A percentile compares a stretch with the other conserved stretches of the same genome.
Evolutionary conservation across 2,797 vertebrate species (phyloP).

Genomic region (Taenioides sp.): DNA sequence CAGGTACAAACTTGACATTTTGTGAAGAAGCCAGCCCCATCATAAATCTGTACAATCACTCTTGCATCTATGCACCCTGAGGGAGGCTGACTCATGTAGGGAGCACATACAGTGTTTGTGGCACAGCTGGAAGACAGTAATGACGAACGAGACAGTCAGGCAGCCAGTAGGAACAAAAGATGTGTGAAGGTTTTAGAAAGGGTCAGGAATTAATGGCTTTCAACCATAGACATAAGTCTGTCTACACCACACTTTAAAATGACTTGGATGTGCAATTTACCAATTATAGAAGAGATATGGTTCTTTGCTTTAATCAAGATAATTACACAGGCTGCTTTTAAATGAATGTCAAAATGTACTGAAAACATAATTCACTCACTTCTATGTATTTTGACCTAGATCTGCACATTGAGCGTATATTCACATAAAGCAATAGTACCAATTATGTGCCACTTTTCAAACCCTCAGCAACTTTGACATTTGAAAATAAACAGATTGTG

Average conservation of each 20-base stretch:
- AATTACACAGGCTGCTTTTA: background rate
- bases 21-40: constrained; percentile 20
- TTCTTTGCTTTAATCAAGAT: constrained; percentile 2
- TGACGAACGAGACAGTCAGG: constrained; percentile 45
- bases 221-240: constrained; percentile 18
- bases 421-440: background rate
- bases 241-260: constrained; percentile 21
- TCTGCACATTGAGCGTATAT: background rate
- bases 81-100: constrained; percentile 28
- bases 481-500: constrained; percentile 44
- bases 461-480: constrained; percentile 30
- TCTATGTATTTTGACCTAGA: constrained; percentile 3
- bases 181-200: constrained; percentile 39
- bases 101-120: constrained; percentile 13
- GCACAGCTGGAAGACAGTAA: constrained; percentile 28
- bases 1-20: background rate
- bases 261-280: constrained; percentile 18
- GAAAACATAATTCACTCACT: background rate
- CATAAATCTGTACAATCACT: constrained; percentile 47
- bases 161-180: constrained; percentile 25
- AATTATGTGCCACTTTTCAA: constrained; percentile 16
- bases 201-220: constrained; percentile 31
- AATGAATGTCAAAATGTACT: constrained; percentile 1
- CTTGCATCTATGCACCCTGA: constrained; percentile 34
- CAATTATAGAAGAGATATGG: constrained; percentile 1